phyloP scores from a whole-genome alignment of 53 echinoderm and acorn worm species.

The Paelopatides confundens region DNA sequence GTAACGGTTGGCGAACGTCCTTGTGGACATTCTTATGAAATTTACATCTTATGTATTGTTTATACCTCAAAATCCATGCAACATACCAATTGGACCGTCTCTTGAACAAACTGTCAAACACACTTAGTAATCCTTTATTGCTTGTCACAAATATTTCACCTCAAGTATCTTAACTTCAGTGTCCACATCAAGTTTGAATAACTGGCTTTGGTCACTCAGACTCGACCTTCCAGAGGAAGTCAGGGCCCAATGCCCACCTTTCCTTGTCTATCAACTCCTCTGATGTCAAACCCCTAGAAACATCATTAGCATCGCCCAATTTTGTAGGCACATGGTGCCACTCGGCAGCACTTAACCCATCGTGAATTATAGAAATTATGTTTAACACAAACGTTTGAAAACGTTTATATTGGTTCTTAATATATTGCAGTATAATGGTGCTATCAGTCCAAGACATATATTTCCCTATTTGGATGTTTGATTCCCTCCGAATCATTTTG shows the following conservation, averaged over 20 bases:
- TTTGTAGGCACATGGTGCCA: too few relatives aligned
- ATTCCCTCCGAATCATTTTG: too few relatives aligned
- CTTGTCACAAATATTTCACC: background rate
- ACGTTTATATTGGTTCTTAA: too few relatives aligned
- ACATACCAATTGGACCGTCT: slow-evolving; percentile 49
- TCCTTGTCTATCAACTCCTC: slow-evolving; percentile 4
- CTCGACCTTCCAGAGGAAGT: slow-evolving; percentile 42
- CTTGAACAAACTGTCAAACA: slow-evolving; percentile 11
- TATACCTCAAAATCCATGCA: slow-evolving; percentile 50
- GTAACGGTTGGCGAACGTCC: background rate
- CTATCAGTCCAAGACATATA: slow-evolving; percentile 53
- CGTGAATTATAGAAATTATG: background rate
- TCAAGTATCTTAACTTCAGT: background rate
- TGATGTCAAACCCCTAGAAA: slow-evolving; percentile 53
- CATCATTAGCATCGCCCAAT: too few relatives aligned
- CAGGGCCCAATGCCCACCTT: slow-evolving; percentile 49
- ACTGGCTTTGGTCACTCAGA: slow-evolving; percentile 10
- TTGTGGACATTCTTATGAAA: too few relatives aligned
- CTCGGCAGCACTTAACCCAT: slow-evolving; percentile 25
- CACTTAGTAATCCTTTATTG: background rate
- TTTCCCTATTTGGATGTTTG: slow-evolving; percentile 21
- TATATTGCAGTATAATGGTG: slow-evolving; percentile 34
- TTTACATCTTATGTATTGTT: background rate
- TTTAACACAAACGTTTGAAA: too few relatives aligned
- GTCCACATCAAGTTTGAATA: background rate